Base-by-base conservation (phyloP, 2,113 vertebrate species). In the Dasyurus viverrinus region DNA sequence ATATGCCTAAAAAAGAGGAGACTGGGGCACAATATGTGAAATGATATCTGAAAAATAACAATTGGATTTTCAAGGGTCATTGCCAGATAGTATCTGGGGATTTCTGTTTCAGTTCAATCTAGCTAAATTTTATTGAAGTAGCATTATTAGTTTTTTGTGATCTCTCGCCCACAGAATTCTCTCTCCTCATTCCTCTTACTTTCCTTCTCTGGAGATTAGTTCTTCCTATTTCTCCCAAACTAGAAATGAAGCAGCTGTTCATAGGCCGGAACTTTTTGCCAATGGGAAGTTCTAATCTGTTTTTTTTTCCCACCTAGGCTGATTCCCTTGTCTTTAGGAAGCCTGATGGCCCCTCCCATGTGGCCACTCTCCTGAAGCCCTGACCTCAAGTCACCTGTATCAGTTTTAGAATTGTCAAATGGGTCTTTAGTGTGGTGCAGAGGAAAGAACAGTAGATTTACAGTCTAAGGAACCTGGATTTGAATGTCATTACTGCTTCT, bases 81-180 rank as follows among this genome's bases (percentile, higher is more conserved):
- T 90, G 92, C 95, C 92, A 96, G 97, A 97, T 97, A 95, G 95
- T 97, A 97, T 97, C 94, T 98, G 97, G 98, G 98, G 97, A 97
- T 92, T 54, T 92, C 89, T 92, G 47, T 93, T 54, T 95, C 30
- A 95, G 68, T 19, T 84, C n/a, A 84, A 93, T 95, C 76, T 36
- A 53, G 94, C 90, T 98, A 96, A 97, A 96, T 89, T 90, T 55
- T 84, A 42, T 14, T 90, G 92, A 93, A 93, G 54, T 55, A 30
- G 90, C 52, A 19, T 42, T 42, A 42, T 84, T 42, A 84, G 36
- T 84, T 84, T 84, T 84, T 23, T 30, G n/a, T 84, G 36, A 42
- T 42, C n/a, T 84, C 68, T 84, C n/a, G 42, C 36, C n/a, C 68
- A 42, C 16, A 42, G n/a, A 84, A 84, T 84, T 84, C 19, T 23